These are phyloP conservation scores for Drosophila pseudoananassae DNA, from an alignment of 1,140 invertebrate genomes.

Conservation along the genomic window DNA sequence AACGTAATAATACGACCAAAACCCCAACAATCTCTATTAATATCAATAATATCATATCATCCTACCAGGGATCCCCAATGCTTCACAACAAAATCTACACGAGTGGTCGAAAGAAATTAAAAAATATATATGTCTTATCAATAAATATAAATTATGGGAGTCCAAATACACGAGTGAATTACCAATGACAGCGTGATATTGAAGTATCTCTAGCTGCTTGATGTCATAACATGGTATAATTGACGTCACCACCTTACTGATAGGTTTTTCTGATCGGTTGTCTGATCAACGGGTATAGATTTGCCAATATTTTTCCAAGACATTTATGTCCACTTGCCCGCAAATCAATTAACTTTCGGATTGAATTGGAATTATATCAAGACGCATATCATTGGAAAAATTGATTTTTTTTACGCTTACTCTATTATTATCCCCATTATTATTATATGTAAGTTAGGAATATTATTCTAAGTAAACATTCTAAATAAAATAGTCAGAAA, in stretches of 20 bases:
- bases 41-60: too few species aligned
- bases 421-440: too few species aligned
- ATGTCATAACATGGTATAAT: conserved; percentile 61
- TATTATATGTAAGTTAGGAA: too few species aligned
- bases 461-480: background rate
- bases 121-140: conserved; percentile 47
- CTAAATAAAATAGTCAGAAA: conserved; percentile 2
- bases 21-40: background rate
- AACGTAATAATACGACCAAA: too few species aligned
- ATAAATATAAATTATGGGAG: conserved; percentile 64
- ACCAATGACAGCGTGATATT: conserved; percentile 41
- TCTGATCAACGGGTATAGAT: conserved; percentile 17
- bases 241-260: conserved; percentile 57
- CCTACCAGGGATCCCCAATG: background rate
- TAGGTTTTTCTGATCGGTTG: conserved; percentile 25
- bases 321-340: background rate
- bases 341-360: conserved; percentile 4
- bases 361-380: background rate
- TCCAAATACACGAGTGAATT: conserved; percentile 24
- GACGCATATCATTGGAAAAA: too few species aligned
- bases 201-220: conserved; percentile 46
- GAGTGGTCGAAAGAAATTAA: conserved; percentile 37
- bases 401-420: too few species aligned
- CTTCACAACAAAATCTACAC: background rate
- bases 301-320: conserved; percentile 1